Evolutionary conservation across 1,140 invertebrate species (phyloP), one percentile per base, ranked within the genome.

Genomic region (Luehdorfia chinensis): DNA sequence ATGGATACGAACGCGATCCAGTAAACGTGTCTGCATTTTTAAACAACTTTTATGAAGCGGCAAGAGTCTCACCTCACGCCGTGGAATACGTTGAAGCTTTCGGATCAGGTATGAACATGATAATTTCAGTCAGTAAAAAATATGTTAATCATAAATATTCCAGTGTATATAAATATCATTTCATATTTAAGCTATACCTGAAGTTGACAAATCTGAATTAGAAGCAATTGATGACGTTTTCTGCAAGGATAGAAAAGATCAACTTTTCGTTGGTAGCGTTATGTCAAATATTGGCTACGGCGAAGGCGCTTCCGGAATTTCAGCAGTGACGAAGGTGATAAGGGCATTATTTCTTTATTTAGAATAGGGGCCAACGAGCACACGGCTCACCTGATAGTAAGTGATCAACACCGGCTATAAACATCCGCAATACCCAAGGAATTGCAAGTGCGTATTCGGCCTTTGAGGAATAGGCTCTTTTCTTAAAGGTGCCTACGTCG

Each of bases 261-360:
- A 92, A 14, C 79, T 94, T 1, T 63, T 90, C 1, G 91, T 94
- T 50, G 93, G 93, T 1, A 92, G 93, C 4, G 90, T 93, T 0
- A 94, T 93, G 60, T 92, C 91, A 1, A 94, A 94, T 72, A 91
- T 93, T 88, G 93, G 93, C 0, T 92, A 93, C 56, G 81, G 89
- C 4, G 92, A 93, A 69, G 89, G 90, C 21, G 89, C 91, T 5
- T 91, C 90, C 60, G 89, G 90, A 39, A 58, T 91, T 2, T 85
- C 89, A 34, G 80, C 89, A 31, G 55, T 93, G 15, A 88, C 88
- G 7, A 93, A 93, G 70, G 87, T 88, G 7, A 28, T 19, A 11
- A 13, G 16, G n/a, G n/a, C n/a, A n/a, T n/a, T n/a, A n/a, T n/a
- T n/a, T n/a, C n/a, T n/a, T n/a, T n/a, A 9, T 11, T 37, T 21